phyloP scores from a whole-genome alignment of 2,888 invertebrate genomes.

The Acleris sparsana region DNA sequence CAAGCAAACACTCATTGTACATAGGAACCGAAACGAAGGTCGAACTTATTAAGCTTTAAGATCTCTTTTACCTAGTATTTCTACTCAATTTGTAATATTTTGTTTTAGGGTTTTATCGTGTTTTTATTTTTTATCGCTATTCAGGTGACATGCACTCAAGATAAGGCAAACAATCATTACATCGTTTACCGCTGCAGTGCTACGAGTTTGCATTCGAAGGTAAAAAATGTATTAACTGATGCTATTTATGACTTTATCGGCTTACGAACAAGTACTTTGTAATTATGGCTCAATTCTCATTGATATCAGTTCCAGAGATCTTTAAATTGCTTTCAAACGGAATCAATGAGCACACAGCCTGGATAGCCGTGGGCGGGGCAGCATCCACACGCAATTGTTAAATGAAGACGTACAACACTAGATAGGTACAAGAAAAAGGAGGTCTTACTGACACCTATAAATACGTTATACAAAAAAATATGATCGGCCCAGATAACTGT shows the following conservation, averaged over 20 bases:
- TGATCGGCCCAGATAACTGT: conserved; percentile 37
- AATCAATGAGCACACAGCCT: conserved; percentile 16
- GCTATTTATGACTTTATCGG: conserved; percentile 21
- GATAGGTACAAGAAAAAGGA: conserved; percentile 39
- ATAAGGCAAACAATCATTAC: conserved; percentile 3
- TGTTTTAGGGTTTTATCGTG: not conserved
- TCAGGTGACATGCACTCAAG: not conserved
- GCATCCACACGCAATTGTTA: conserved; percentile 41
- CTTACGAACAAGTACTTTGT: conserved; percentile 21
- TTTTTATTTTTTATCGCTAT: not conserved
- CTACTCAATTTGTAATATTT: not conserved
- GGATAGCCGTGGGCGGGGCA: conserved; percentile 26
- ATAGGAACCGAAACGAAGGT: conserved; percentile 14
- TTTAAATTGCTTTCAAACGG: conserved; percentile 28
- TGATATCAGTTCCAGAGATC: conserved; percentile 29
- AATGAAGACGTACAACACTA: conserved; percentile 37
- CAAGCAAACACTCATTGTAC: conserved; percentile 26
- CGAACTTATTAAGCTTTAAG: conserved; percentile 2
- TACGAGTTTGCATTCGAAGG: not conserved
- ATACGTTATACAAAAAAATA: conserved; percentile 36
- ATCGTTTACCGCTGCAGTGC: not conserved
- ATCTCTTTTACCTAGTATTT: not conserved
- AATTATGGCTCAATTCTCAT: conserved; percentile 32
- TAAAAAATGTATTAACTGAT: conserved; percentile 21
- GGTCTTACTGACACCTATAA: conserved; percentile 40